Evolutionary conservation across 2,888 invertebrate species (phyloP).

Genomic region (Chelonus formosanus): DNA sequence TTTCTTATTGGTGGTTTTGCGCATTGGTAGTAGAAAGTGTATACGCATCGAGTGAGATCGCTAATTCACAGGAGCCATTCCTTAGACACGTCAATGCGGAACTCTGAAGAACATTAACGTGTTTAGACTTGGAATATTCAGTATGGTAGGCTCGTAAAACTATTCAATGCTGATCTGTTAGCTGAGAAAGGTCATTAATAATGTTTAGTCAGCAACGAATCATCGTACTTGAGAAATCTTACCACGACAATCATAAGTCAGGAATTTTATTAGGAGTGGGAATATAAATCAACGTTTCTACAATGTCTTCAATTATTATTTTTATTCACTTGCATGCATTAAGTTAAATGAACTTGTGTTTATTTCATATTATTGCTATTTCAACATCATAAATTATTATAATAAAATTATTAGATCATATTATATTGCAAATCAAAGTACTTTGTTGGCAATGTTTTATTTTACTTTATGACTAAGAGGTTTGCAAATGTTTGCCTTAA

Average conservation of each 20-base stretch:
- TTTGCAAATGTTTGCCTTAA: too few species aligned
- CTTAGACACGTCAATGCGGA: conserved; percentile 19
- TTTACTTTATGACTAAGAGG: too few species aligned
- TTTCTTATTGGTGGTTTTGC: conserved; percentile 2
- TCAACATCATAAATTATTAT: too few species aligned
- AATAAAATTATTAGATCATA: too few species aligned
- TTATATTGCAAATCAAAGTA: too few species aligned
- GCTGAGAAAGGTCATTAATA: conserved; percentile 33
- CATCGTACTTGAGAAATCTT: conserved; percentile 18
- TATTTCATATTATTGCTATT: too few species aligned
- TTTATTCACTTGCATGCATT: not conserved
- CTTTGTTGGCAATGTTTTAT: too few species aligned
- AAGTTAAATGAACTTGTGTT: not conserved
- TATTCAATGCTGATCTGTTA: conserved; percentile 12
- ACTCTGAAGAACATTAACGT: conserved; percentile 17
- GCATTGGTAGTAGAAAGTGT: not conserved
- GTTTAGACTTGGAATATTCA: conserved; percentile 7
- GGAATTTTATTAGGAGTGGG: not conserved
- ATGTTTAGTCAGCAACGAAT: conserved; percentile 28
- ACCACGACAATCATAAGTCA: conserved; percentile 20
- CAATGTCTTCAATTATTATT: not conserved
- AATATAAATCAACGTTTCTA: too few species aligned
- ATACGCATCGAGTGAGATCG: conserved; percentile 14
- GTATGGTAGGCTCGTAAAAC: conserved; percentile 17
- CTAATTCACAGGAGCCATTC: conserved; percentile 14